These are phyloP conservation scores for Cerceris ruficornis DNA, from an alignment of 2,888 invertebrate species.

Conservation along the genomic window DNA sequence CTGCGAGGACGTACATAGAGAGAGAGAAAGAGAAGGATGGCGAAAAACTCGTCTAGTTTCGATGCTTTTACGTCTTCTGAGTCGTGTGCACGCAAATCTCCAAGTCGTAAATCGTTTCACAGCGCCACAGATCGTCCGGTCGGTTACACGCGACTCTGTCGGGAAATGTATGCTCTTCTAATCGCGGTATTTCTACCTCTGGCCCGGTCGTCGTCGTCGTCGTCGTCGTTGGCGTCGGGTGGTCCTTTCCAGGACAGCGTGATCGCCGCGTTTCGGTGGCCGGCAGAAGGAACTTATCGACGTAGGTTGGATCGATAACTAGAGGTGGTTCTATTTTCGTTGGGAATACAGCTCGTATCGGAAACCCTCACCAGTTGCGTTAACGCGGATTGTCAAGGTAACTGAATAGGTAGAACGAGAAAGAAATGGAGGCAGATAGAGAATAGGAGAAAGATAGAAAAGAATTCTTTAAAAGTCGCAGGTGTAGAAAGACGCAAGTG, in stretches of 20 bases:
- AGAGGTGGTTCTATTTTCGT: conserved; percentile 20
- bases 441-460: conserved; percentile 28
- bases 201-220: not conserved
- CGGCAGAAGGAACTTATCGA: conserved; percentile 59
- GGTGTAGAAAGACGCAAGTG: not conserved
- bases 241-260: conserved; percentile 30
- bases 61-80: not conserved
- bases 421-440: not conserved
- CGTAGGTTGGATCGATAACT: conserved; percentile 52
- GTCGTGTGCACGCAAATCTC: conserved; percentile 22
- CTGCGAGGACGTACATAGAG: conserved; percentile 2
- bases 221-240: conserved; percentile 3
- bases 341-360: not conserved
- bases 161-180: conserved; percentile 36
- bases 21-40: not conserved
- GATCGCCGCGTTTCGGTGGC: conserved; percentile 42
- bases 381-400: conserved; percentile 1
- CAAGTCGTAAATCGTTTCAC: conserved; percentile 48
- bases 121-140: conserved; percentile 34
- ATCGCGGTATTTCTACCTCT: conserved; percentile 42
- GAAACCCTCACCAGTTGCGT: conserved; percentile 37
- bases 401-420: not conserved
- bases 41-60: not conserved
- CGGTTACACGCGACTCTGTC: conserved; percentile 33
- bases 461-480: conserved; percentile 1